Evolutionary conservation across 2,113 vertebrate species (phyloP).

Genomic region (Loxodonta africana): DNA sequence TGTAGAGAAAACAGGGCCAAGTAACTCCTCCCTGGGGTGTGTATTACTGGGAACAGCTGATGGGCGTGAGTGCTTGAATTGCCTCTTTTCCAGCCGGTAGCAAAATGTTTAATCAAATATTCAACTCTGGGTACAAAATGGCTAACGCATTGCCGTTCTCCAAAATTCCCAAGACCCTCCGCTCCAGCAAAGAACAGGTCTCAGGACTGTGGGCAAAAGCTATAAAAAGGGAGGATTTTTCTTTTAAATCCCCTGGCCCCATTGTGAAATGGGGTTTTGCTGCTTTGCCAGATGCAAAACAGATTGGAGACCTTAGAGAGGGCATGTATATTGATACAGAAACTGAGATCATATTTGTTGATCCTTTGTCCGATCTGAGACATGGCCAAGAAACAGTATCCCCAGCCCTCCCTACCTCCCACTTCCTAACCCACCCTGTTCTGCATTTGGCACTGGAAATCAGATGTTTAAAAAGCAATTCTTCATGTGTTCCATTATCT

Average conservation of each 20-base stretch:
- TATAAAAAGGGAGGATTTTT: conserved; percentile 3
- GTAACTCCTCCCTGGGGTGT: background rate
- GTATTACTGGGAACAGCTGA: conserved; percentile 60
- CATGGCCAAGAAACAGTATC: conserved; percentile 13
- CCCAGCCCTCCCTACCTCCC: background rate
- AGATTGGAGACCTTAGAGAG: background rate
- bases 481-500: conserved; percentile 8
- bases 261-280: conserved; percentile 1
- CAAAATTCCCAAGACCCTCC: conserved; percentile 20
- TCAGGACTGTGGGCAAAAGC: background rate
- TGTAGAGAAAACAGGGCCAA: background rate
- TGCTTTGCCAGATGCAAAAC: conserved; percentile 15
- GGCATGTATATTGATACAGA: conserved; percentile 5
- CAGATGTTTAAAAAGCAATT: background rate
- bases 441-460: conserved; percentile 25
- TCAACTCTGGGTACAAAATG: conserved; percentile 57
- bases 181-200: background rate
- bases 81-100: conserved; percentile 26
- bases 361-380: conserved; percentile 48
- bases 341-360: background rate
- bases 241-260: conserved; percentile 3
- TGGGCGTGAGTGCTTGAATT: background rate
- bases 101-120: conserved; percentile 17
- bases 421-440: background rate
- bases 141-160: conserved; percentile 20